Base-by-base conservation (phyloP, 2,797 vertebrate genomes). In the Apodemus agrarius region DNA sequence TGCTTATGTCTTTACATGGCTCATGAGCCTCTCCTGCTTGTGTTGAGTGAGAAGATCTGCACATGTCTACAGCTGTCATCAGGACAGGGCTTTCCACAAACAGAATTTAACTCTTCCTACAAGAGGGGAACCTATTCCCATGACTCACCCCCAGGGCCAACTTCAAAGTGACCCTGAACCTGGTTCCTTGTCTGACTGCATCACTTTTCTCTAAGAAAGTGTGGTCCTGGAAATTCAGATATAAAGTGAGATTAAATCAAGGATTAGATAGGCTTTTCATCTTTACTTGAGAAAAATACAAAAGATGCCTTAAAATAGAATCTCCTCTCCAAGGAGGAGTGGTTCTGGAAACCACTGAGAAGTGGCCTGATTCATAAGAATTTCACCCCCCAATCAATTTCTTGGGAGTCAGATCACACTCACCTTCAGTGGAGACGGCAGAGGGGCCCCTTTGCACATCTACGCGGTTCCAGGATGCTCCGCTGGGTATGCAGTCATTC, bases 221-320 rank as follows among this genome's bases (percentile, higher is more conserved):
- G 6, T 86, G 85, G 61, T 52, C 14, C 52, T 87, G 59, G 69
- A 95, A 95, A 93, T 83, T 67, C 82, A 95, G 92, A 83, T 86
- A 61, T 74, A 69, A 84, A 96, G 37, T 83, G 91, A 94, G 61
- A 90, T 76, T 83, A 92, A 97, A 87, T 85, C 72, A 83, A 57
- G 43, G 46, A 83, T 94, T 89, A 69, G 40, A 43, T 65, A n/a
- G 14, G 26, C 40, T 92, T 96, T 90, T 81, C 3, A 0, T 92
- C 89, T 91, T 91, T 80, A 57, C 34, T 93, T 96, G 90, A 96
- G 76, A 89, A 95, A 94, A 40, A 96, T 10, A 79, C 57, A 89
- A 95, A 96, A 0, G 13, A 54, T 59, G 37, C 29, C 91, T 96
- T 90, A 94, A 96, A 97, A 96, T 91, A 75, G 29, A 61, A 34